phyloP scores from a whole-genome alignment of 2,797 vertebrate genomes.

The Phalanger gymnotis region DNA sequence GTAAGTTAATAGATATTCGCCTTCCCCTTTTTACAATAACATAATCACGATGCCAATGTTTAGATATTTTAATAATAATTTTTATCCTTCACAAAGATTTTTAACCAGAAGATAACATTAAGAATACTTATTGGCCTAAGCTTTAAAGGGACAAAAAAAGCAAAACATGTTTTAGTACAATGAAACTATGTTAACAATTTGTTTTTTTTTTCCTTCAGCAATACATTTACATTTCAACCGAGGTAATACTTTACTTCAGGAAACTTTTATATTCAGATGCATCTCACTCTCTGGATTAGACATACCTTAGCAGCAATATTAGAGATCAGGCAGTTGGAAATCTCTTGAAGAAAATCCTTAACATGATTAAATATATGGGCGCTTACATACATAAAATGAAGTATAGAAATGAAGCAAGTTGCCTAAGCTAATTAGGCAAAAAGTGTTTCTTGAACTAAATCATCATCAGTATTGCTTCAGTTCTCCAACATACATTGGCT shows the following conservation, averaged over 20 bases:
- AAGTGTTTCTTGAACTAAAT: not conserved
- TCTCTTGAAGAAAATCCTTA: not conserved
- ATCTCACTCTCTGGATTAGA: not conserved
- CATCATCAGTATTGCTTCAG: not conserved
- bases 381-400: not conserved
- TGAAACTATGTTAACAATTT: not conserved
- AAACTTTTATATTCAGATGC: not conserved
- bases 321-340: not conserved
- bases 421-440: not conserved
- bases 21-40: not conserved
- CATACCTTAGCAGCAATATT: not conserved
- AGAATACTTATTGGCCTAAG: not conserved
- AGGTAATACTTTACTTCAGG: not conserved
- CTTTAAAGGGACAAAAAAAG: not conserved
- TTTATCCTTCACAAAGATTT: not conserved
- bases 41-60: not conserved
- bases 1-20: not conserved
- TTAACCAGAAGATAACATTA: not conserved
- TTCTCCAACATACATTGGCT: not conserved
- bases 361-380: not conserved
- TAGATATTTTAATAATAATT: not conserved
- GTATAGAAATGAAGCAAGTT: not conserved
- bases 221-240: not conserved
- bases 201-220: not conserved
- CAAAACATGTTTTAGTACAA: not conserved